Evolutionary conservation across 2,113 vertebrate species (phyloP), one percentile per base, ranked within the genome.

Genomic region (Corythoichthys haematopterus): DNA sequence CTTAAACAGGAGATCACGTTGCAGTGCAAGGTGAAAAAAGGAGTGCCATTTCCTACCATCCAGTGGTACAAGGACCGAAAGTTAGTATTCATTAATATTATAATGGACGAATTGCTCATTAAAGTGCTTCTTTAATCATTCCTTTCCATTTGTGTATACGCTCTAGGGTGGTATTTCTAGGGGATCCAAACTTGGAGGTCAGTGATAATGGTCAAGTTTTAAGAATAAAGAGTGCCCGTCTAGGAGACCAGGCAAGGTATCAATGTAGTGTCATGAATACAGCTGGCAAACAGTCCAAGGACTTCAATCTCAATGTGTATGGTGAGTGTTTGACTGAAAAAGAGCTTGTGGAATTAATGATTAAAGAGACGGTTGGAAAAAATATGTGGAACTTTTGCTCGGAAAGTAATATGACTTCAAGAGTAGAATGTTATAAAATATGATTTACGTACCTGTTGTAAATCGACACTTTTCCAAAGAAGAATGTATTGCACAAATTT

Each of bases 51-150:
- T 72, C 97, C 97, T 38, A 80, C 78, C 65, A 91, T 99, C 70
- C 93, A 95, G 80, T 99, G 97, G 97, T 95, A 93, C 90, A 99
- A 97, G 85, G 94, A 98, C 80, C 91, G 94, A 82, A 99, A 93
- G 97, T 99, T 82, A 93, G 94, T 91, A 35, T 28, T n/a, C 13
- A 7, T 12, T 33, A 47, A 75, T 28, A 15, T 66, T 36, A n/a
- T 7, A 14, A 45, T 45, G n/a, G 3, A 66, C 20, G 50, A 53
- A 13, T 15, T 35, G 9, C 40, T 43, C 46, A 46, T 35, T 38
- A 2, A 38, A 67, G 2, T 28, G 6, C 8, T 20, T 3, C 5
- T 35, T 47, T 28, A 35, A 0, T 53, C 6, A 13, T 56, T 52
- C 6, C 10, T 3, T 43, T 4, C 36, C 33, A 38, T 7, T 28